Evolutionary conservation across 2,113 vertebrate species (phyloP), one percentile per base, ranked within the genome.

Genomic region (Edolisoma coerulescens): DNA sequence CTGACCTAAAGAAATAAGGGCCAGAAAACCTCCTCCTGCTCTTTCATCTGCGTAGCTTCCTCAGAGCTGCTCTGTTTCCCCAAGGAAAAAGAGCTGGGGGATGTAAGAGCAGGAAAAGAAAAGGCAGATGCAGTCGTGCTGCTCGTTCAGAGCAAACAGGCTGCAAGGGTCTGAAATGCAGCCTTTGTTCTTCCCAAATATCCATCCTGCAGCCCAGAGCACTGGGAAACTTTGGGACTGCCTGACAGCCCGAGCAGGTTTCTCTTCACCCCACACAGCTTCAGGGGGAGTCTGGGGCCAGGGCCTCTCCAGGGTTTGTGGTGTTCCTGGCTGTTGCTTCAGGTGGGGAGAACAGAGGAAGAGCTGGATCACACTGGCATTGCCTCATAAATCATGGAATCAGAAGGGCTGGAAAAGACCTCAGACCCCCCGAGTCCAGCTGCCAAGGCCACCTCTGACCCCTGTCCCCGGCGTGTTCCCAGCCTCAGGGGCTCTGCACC

Each of bases 401-500:
- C n/a, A 9, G 3, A 1, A 4, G 33, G 60, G 44, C 23, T 89
- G 39, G 74, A 11, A 22, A 15, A n/a, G 23, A 13, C 11, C 81
- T 73, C 33, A 22, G 35, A 20, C 8, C 3, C 26, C 41, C 41
- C 14, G 10, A 10, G 44, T 2, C 5, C 52, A 52, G 1, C 9
- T 28, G 23, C 44, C 68, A 37, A 44, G 64, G 39, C 23, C 45
- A 45, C 45, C 45, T 21, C 39, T 14, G 2, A 3, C 19, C 37
- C 27, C 1, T 16, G 44, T 45, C 18, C 68, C 44, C 68, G 33
- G 0, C 0, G 1, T 14, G 52, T 9, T 12, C 37, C 39, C 44
- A 67, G 42, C 41, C 26, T 14, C 2, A 0, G 11, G 52, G 52
- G 57, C 30, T 13, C 19, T 42, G 44, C 3, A 5, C 15, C 50